Base-by-base conservation (phyloP, 2,888 invertebrate genomes). In the Oscheius sp. region DNA sequence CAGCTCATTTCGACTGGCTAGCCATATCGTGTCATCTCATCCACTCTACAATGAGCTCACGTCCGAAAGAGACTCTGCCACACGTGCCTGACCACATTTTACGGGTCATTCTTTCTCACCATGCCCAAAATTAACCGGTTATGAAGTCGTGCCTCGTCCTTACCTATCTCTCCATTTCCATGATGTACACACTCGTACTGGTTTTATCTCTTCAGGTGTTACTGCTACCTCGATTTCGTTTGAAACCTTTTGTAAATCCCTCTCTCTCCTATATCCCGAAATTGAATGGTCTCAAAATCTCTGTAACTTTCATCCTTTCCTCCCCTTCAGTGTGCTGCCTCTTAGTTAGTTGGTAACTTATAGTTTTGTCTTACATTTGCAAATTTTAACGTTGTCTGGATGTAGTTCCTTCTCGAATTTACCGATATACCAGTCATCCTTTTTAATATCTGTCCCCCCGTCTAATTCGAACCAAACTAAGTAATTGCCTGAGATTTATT, bases 51-150 rank as follows among this genome's bases (percentile, higher is more conserved):
- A 7, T 55, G 9, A 11, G 11, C 13, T 68, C 68, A 32, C 32
- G 58, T 21, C 33, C 63, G 9, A 70, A 47, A 48, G 42, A 48
- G n/a, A 29, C 32, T 70, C n/a, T 59, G 1, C 70, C 60, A 21
- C 21, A 9, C 11, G 48, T 70, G 58, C 70, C 70, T 33, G 70
- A 58, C 32, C 42, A 70, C 3, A 48, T 70, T 29, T 21, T 50
- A 58, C 70, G 70, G 58, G 48, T 70, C 7, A 2, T 70, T 3
- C 35, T 42, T 70, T 58, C 70, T 70, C 70, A 70, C 33, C 37
- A 59, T 58, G 29, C 70, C 13, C 57, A 63, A 29, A 48, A 63
- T 63, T 63, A 63, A 63, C 63, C 48, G 63, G 63, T 63, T 21
- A 21, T 21, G 21, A 21, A 21, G 21, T 21, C 21, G 21, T 21